phyloP scores from a whole-genome alignment of 2,113 vertebrate genomes.

The Electrona antarctica region DNA sequence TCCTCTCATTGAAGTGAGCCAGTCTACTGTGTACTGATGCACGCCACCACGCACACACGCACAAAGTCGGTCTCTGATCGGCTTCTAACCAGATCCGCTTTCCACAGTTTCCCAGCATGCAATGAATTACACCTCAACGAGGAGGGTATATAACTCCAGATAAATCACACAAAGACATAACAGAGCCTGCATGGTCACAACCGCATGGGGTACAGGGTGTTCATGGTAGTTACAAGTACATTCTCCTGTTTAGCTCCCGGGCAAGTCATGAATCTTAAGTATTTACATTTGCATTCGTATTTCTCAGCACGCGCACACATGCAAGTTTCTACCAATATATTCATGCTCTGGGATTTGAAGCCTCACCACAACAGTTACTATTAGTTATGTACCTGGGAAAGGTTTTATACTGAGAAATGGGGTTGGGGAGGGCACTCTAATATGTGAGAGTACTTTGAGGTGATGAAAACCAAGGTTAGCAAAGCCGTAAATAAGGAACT shows the following conservation, averaged over 20 bases:
- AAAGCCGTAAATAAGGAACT: constrained; percentile 37
- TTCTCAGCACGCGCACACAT: background rate
- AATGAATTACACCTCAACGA: constrained; percentile 16
- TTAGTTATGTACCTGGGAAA: constrained; percentile 41
- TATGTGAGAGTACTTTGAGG: constrained; percentile 27
- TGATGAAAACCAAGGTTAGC: constrained; percentile 45
- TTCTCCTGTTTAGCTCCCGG: background rate
- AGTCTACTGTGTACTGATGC: no score
- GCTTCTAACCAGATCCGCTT: no score
- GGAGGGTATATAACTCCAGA: background rate
- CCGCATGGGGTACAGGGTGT: background rate
- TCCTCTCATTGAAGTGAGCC: constrained; percentile 45
- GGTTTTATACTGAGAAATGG: constrained; percentile 24
- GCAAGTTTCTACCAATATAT: constrained; percentile 29
- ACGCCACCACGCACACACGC: background rate
- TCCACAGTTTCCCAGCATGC: no score
- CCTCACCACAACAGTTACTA: constrained; percentile 13
- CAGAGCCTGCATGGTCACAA: background rate
- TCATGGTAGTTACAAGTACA: constrained; percentile 16
- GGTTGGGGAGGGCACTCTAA: background rate
- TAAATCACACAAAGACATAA: constrained; percentile 29
- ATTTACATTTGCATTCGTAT: constrained; percentile 26
- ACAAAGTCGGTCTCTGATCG: background rate
- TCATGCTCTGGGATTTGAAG: constrained; percentile 33
- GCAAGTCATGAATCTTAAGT: constrained; percentile 18